phyloP scores from a whole-genome alignment of 2,888 invertebrate genomes.

The Xestia xanthographa region DNA sequence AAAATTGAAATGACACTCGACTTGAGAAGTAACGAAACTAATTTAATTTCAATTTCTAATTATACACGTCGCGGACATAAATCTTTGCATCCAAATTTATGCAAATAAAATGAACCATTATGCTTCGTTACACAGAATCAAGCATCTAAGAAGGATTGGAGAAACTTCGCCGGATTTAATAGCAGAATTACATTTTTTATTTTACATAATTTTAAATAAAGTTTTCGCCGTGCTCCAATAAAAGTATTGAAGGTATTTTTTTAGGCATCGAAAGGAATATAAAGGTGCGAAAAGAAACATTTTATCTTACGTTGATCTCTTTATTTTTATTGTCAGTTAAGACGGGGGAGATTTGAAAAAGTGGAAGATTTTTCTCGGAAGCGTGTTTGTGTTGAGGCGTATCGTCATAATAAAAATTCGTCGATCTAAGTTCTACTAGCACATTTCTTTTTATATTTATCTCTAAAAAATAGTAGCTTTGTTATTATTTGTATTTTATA shows the following conservation, averaged over 20 bases:
- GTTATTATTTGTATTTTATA: constrained; percentile 36
- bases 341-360: constrained; percentile 44
- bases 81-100: constrained; percentile 85
- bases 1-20: constrained; percentile 60
- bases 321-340: constrained; percentile 62
- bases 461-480: constrained; percentile 15
- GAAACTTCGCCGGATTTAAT: constrained; percentile 79
- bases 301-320: constrained; percentile 61
- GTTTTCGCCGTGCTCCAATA: constrained; percentile 57
- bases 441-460: constrained; percentile 48
- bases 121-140: constrained; percentile 87
- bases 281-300: constrained; percentile 54
- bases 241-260: constrained; percentile 58
- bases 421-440: constrained; percentile 47
- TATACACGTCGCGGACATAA: constrained; percentile 80
- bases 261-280: constrained; percentile 46
- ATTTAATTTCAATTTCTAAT: constrained; percentile 75
- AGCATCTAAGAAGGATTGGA: constrained; percentile 81
- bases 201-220: constrained; percentile 73
- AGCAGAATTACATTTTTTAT: constrained; percentile 79
- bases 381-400: constrained; percentile 33
- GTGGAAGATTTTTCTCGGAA: constrained; percentile 36
- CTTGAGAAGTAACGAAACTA: constrained; percentile 65
- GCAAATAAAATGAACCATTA: constrained; percentile 87
- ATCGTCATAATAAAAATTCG: constrained; percentile 52